These are phyloP conservation scores for Triplophysa siluroides DNA, from an alignment of 2,113 vertebrate species.

Conservation along the genomic window DNA sequence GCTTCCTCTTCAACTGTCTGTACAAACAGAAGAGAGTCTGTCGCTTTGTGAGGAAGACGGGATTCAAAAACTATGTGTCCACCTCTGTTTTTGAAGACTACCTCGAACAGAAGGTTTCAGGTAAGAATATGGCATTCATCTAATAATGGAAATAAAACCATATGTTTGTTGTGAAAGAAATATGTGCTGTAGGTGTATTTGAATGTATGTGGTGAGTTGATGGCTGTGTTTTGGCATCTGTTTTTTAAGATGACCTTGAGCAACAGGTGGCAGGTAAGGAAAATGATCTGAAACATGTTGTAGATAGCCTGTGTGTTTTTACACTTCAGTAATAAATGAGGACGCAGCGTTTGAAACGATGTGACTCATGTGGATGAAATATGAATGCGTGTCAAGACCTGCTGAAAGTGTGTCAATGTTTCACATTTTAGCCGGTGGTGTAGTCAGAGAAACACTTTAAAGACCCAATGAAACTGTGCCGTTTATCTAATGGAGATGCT, in stretches of 20 bases:
- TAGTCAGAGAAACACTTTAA: background rate
- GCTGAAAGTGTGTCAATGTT: background rate
- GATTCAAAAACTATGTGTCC: conserved; percentile 81
- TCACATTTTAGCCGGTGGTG: background rate
- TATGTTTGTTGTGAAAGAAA: too few species aligned
- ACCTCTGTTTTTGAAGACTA: conserved; percentile 74
- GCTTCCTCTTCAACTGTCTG: conserved; percentile 89
- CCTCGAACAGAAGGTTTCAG: conserved; percentile 13
- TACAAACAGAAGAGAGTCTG: conserved; percentile 88
- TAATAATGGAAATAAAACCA: too few species aligned
- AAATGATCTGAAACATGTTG: background rate
- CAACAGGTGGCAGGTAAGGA: conserved; percentile 7
- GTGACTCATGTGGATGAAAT: background rate
- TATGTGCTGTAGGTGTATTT: too few species aligned
- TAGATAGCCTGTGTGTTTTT: background rate
- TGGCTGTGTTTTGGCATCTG: background rate
- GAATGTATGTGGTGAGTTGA: background rate
- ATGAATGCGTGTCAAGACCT: background rate
- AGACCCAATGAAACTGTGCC: background rate
- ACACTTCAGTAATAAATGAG: background rate
- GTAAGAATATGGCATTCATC: conserved; percentile 56
- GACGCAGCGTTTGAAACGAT: background rate
- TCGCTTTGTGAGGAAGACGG: conserved; percentile 80
- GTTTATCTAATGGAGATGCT: too few species aligned
- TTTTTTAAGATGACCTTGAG: conserved; percentile 19